These are phyloP conservation scores for Iselma pallidipennis DNA, from an alignment of 2,888 invertebrate species.

Conservation along the genomic window DNA sequence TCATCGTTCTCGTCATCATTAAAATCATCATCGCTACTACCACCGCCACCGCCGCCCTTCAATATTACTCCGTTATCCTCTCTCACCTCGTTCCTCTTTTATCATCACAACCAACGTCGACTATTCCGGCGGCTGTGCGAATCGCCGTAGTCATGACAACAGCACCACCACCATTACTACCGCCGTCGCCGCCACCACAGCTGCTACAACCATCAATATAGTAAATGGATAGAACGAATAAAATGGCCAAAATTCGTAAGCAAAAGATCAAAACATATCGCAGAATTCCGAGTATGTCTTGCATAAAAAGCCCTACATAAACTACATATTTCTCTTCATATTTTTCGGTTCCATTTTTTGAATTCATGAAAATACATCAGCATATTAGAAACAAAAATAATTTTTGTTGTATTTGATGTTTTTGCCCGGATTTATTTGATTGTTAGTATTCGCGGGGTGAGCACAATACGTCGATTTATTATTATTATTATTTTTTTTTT, in stretches of 20 bases:
- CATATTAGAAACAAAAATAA: background rate
- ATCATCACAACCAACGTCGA: conserved; percentile 6
- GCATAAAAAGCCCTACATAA: background rate
- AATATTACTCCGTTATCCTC: conserved; percentile 22
- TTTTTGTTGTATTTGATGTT: conserved; percentile 31
- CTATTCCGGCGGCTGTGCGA: conserved; percentile 12
- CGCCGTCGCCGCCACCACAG: conserved; percentile 6
- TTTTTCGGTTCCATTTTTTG: background rate
- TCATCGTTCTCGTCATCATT: conserved; percentile 8
- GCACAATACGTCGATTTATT: conserved; percentile 16
- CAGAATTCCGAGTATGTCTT: background rate
- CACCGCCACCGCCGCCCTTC: conserved; percentile 18
- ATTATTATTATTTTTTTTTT: conserved; percentile 17
- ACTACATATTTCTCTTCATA: background rate
- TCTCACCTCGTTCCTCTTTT: conserved; percentile 22
- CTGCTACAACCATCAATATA: background rate
- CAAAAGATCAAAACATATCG: conserved; percentile 9
- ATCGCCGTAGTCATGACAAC: conserved; percentile 3
- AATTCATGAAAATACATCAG: too few relatives aligned
- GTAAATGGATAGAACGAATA: background rate
- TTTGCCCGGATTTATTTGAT: too few relatives aligned
- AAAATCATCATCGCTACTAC: conserved; percentile 6
- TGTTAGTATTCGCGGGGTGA: conserved; percentile 23
- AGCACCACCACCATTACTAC: background rate
- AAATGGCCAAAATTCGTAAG: background rate